Evolutionary conservation across 2,888 invertebrate species (phyloP).

Genomic region (Serrognathus titanus): DNA sequence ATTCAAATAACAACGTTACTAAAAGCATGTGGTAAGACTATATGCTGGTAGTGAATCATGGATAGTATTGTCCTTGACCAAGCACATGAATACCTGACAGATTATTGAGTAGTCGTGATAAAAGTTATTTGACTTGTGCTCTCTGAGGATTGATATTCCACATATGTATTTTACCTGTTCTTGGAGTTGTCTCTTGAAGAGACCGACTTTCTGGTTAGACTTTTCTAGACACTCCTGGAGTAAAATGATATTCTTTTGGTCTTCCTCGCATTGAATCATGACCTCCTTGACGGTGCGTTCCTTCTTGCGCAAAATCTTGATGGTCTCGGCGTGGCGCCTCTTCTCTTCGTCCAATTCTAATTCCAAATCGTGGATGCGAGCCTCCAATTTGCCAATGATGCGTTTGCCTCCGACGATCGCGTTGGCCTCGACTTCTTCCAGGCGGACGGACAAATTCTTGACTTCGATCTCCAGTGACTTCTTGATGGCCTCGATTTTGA

Average conservation of each 20-base stretch:
- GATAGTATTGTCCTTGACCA: no score
- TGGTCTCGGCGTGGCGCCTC: conserved; percentile 94
- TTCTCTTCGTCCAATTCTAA: conserved; percentile 94
- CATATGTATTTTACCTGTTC: conserved; percentile 73
- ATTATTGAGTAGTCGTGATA: no score
- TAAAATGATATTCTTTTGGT: conserved; percentile 91
- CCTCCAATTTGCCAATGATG: conserved; percentile 96
- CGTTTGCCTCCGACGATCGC: conserved; percentile 95
- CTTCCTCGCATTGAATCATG: conserved; percentile 92
- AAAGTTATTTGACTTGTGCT: no score
- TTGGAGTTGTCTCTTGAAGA: conserved; percentile 93
- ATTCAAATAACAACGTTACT: no score
- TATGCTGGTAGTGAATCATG: no score
- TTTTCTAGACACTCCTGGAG: conserved; percentile 90
- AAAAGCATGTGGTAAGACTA: no score
- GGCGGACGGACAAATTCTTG: conserved; percentile 87
- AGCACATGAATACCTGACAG: no score
- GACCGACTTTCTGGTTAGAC: conserved; percentile 78
- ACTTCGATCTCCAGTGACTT: conserved; percentile 97
- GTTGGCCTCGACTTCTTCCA: conserved; percentile 96
- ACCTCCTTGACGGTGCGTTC: conserved; percentile 95
- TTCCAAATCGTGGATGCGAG: conserved; percentile 91
- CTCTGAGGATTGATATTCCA: not conserved
- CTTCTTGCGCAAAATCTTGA: conserved; percentile 97
- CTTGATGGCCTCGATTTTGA: conserved; percentile 96